Evolutionary conservation across 2,113 vertebrate species (phyloP), one percentile per base, ranked within the genome.

Genomic region (Grus americana): DNA sequence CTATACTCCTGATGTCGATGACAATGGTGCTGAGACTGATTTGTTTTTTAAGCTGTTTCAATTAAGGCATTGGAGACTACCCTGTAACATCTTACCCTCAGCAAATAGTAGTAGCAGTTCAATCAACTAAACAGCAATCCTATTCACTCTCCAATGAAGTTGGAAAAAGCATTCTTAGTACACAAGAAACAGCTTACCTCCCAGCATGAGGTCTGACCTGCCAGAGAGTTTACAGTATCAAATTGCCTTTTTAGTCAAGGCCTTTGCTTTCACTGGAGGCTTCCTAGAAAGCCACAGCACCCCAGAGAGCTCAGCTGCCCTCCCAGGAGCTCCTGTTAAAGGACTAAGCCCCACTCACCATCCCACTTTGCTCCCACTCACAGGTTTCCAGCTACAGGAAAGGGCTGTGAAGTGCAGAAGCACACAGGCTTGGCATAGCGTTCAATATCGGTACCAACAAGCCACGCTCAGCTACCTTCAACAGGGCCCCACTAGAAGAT

Each of bases 401-500:
- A 74, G 9, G 21, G 32, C 5, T 59, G 40, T 26, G 11, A 49
- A 63, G 10, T 9, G 16, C 12, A 38, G 13, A 67, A 85, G 5
- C 21, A 24, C 12, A 12, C 2, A 9, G n/a, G 44, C 55, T 47
- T 38, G 30, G 54, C 3, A 0, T 11, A 19, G 23, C 5, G 0
- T 42, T 54, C 12, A 14, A 7, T 12, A 32, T 1, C 12, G 11
- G 14, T 27, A 76, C 26, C 50, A 67, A 46, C 15, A 36, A 49
- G 40, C 24, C 6, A 1, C 2, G 24, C 16, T 68, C 81, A 67
- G 29, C 26, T 29, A 10, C 5, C 34, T 42, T 46, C 30, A 72
- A 18, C 7, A 47, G 36, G 11, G 42, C 17, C 14, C 8, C 23
- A 11, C 23, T 47, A 8, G 5, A 74, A 3, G 24, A 0, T 11